These are phyloP conservation scores for Oxycera nigricornis DNA, from an alignment of 2,888 invertebrate species.

Conservation along the genomic window DNA sequence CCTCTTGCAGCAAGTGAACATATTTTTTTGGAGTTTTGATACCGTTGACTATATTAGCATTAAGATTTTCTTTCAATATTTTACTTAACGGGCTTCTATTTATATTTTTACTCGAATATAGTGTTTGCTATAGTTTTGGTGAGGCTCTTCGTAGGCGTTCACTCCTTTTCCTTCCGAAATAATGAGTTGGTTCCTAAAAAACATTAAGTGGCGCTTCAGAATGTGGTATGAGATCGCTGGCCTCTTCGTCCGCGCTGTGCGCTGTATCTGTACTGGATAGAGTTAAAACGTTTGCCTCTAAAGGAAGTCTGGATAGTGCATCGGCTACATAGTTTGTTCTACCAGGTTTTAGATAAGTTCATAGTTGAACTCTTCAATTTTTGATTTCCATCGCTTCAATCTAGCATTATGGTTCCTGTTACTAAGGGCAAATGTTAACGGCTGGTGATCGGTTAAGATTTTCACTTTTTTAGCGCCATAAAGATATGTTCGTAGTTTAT, in stretches of 20 bases:
- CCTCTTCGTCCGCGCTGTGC: neutral
- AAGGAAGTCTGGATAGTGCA: neutral
- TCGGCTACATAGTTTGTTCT: neutral
- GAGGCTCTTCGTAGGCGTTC: neutral
- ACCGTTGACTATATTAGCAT: neutral
- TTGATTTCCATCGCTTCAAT: slow-evolving; percentile 19
- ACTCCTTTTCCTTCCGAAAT: too few relatives aligned
- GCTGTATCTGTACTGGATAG: neutral
- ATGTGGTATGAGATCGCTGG: neutral
- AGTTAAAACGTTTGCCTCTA: neutral
- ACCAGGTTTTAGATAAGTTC: too few relatives aligned
- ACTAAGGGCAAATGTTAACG: slow-evolving; percentile 10
- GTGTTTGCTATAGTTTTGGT: neutral
- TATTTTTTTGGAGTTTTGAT: too few relatives aligned
- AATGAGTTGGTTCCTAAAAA: neutral
- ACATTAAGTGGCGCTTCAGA: neutral
- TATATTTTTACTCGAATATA: neutral
- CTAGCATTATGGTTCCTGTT: slow-evolving; percentile 3
- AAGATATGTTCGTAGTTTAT: neutral
- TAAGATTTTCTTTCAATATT: neutral
- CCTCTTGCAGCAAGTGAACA: too few relatives aligned
- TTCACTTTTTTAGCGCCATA: too few relatives aligned
- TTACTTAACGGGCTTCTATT: neutral
- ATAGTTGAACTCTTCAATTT: neutral
- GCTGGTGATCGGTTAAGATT: slow-evolving; percentile 31